phyloP scores from a whole-genome alignment of 2,797 vertebrate genomes.

The Bufotes viridis region DNA sequence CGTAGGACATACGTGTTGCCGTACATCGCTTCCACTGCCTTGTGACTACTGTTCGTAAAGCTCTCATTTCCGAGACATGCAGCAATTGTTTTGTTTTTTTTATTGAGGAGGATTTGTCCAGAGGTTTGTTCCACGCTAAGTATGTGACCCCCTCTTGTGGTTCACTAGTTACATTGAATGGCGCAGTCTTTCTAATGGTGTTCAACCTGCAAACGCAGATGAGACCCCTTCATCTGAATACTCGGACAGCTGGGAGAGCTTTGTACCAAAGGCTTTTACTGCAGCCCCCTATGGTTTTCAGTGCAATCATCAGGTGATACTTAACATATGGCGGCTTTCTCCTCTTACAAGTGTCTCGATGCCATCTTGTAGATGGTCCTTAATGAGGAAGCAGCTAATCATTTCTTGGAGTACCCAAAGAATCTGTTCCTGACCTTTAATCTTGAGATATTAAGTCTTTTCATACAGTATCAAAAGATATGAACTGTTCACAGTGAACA shows the following conservation, averaged over 20 bases:
- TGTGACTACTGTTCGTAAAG: slow-evolving; percentile 13
- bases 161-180: not conserved
- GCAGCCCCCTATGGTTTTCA: not conserved
- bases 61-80: not conserved
- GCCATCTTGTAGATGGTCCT: not conserved
- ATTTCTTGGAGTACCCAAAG: not conserved
- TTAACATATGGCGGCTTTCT: not conserved
- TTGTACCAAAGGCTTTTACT: not conserved
- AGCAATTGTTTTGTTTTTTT: not conserved
- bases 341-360: not conserved
- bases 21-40: not conserved
- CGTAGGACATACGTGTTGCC: not conserved
- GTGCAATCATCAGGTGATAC: not conserved
- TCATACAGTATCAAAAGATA: no score
- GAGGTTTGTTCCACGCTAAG: not conserved
- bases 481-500: no score
- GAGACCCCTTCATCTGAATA: not conserved
- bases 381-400: not conserved
- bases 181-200: not conserved
- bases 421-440: not conserved
- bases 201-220: not conserved
- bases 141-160: not conserved
- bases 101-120: not conserved
- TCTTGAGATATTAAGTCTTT: no score
- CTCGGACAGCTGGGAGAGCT: not conserved